A percentile compares a stretch with the other conserved stretches of the same genome.
These are phyloP conservation scores for Criorhina ranunculi DNA, from an alignment of 2,888 invertebrate species.

Conservation along the genomic window DNA sequence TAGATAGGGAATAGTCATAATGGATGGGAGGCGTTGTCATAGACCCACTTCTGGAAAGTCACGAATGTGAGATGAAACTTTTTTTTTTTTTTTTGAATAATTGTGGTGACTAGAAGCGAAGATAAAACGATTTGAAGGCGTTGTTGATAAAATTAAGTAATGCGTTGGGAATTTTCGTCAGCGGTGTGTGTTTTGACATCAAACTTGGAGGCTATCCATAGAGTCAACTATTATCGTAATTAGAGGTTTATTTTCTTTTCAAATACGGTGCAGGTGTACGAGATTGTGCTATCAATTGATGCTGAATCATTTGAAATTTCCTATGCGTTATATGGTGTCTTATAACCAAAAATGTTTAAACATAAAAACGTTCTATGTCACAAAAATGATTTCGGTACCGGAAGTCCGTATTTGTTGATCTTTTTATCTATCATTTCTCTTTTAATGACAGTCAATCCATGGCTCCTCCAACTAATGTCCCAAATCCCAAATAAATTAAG, in stretches of 20 bases:
- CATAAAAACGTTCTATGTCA: too few relatives aligned
- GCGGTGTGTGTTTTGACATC: constrained; percentile 11
- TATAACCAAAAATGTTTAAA: too few relatives aligned
- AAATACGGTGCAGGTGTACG: not conserved
- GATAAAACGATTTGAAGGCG: constrained; percentile 17
- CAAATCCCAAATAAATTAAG: too few relatives aligned
- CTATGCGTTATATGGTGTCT: too few relatives aligned
- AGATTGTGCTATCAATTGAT: too few relatives aligned
- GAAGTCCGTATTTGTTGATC: too few relatives aligned
- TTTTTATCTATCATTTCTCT: too few relatives aligned
- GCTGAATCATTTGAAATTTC: too few relatives aligned
- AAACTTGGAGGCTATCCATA: not conserved
- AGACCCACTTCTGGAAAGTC: constrained; percentile 30
- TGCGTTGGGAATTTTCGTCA: not conserved
- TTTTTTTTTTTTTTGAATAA: constrained; percentile 15
- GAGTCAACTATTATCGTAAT: not conserved
- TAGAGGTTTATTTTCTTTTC: not conserved
- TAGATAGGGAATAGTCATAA: constrained; percentile 2
- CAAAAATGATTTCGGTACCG: too few relatives aligned
- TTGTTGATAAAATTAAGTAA: constrained; percentile 23
- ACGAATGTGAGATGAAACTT: constrained; percentile 11
- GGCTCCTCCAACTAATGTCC: too few relatives aligned
- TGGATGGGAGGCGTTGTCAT: constrained; percentile 23
- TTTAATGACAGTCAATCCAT: too few relatives aligned
- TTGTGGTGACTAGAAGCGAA: constrained; percentile 3